Percentiles rank a stretch among this genome's conserved stretches.
phyloP scores from a whole-genome alignment of 2,797 vertebrate species.

The Periophthalmus magnuspinnatus region DNA sequence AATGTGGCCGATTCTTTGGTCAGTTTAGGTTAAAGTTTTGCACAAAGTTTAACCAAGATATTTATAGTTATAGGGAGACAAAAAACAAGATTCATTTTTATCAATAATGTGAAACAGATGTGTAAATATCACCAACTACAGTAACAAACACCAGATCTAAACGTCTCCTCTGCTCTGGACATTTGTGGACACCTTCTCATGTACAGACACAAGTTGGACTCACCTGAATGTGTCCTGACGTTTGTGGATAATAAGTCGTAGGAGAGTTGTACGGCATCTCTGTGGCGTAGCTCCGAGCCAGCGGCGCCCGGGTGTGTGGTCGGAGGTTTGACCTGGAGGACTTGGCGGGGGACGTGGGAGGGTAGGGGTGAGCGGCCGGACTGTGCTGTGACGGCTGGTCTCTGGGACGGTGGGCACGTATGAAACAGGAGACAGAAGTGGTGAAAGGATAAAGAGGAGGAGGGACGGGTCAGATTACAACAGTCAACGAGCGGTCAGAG shows the following conservation, averaged over 20 bases:
- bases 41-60: too few species aligned
- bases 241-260: constrained; percentile 17
- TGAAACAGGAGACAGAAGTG: constrained; percentile 42
- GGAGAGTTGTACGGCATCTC: constrained; percentile 51
- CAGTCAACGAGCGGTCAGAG: background rate
- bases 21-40: too few species aligned
- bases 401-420: constrained; percentile 64
- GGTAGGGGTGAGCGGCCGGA: constrained; percentile 39
- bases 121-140: too few species aligned
- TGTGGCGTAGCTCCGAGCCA: constrained; percentile 57
- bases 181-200: too few species aligned
- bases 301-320: constrained; percentile 48
- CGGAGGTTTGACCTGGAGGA: constrained; percentile 68
- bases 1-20: background rate
- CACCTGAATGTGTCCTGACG: constrained; percentile 31
- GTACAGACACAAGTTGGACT: background rate
- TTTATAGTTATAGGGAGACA: too few species aligned
- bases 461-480: constrained; percentile 39
- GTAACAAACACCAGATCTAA: too few species aligned
- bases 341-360: constrained; percentile 67
- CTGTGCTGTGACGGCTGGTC: constrained; percentile 66
- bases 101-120: too few species aligned
- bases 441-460: constrained; percentile 22
- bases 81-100: too few species aligned
- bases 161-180: background rate